Conservation (phyloP, 2,797 vertebrate species). For the Schizothorax lantsangensis region DNA sequence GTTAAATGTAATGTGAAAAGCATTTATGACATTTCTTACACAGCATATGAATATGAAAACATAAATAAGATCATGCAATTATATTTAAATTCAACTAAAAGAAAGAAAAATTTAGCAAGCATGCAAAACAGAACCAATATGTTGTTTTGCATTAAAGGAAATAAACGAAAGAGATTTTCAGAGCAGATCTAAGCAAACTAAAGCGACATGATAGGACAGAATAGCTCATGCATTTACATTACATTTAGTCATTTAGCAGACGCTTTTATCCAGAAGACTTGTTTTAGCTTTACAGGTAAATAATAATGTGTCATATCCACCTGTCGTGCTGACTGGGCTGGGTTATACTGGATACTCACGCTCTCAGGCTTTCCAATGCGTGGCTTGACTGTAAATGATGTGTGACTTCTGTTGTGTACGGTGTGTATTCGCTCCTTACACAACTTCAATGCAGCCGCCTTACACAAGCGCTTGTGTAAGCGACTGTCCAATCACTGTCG, state of each 20-base stretch:
- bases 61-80: neutral
- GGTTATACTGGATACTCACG: neutral
- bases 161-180: constrained; percentile 54
- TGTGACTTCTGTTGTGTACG: neutral
- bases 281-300: neutral
- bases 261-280: no score
- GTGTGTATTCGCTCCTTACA: constrained; percentile 55
- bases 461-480: constrained; percentile 71
- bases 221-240: no score
- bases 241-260: no score
- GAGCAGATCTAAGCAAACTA: neutral
- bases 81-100: neutral
- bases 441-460: constrained; percentile 50
- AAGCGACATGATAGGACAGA: neutral
- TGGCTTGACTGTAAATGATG: neutral
- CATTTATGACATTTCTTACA: neutral
- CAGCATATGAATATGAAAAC: neutral
- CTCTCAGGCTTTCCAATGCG: neutral
- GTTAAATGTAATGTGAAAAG: neutral
- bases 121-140: neutral
- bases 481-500: constrained; percentile 65
- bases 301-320: neutral
- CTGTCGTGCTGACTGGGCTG: neutral
- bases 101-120: neutral
- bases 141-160: constrained; percentile 56